Conservation (phyloP, 64 coral and sea anemone species). For the Platygyra sinensis region DNA sequence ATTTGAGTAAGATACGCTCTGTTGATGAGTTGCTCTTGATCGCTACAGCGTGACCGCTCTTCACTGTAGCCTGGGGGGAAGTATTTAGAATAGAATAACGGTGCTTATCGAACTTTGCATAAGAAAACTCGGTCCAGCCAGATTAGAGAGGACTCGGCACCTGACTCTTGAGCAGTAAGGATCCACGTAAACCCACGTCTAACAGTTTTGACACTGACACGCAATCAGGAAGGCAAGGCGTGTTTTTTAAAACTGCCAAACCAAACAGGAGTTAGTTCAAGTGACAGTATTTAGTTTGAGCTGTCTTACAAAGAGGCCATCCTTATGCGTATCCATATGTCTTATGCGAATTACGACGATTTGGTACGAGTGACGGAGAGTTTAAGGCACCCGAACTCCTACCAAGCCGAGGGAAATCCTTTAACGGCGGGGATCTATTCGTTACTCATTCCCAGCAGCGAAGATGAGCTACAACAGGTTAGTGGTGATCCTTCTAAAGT, state of each 20-base stretch:
- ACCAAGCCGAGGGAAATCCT: slow-evolving; percentile 52
- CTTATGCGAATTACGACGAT: slow-evolving; percentile 35
- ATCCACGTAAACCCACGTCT: slow-evolving; percentile 46
- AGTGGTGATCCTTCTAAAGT: background rate
- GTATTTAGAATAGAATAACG: slow-evolving; percentile 19
- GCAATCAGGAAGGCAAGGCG: slow-evolving; percentile 24
- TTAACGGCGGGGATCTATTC: slow-evolving; percentile 65
- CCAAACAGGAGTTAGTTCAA: background rate
- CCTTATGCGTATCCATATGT: slow-evolving; percentile 44
- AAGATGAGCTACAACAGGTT: slow-evolving; percentile 71
- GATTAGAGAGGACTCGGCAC: slow-evolving; percentile 3
- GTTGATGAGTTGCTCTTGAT: slow-evolving; percentile 15
- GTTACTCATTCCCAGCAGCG: slow-evolving; percentile 47
- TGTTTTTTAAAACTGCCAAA: background rate
- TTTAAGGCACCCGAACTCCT: slow-evolving; percentile 23
- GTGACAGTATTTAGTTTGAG: background rate
- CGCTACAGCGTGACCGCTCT: slow-evolving; percentile 30
- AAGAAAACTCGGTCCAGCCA: slow-evolving; percentile 16
- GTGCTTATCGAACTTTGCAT: slow-evolving; percentile 38
- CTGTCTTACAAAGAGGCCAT: background rate
- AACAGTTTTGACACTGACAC: background rate
- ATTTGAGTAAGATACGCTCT: slow-evolving; percentile 2
- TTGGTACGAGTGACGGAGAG: slow-evolving; percentile 25
- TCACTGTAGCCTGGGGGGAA: slow-evolving; percentile 20
- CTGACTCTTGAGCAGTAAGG: background rate